A percentile compares a stretch with the other conserved stretches of the same genome.
Evolutionary conservation across 2,797 vertebrate genomes (phyloP).

Genomic region (Gymnopithys bicolor): DNA sequence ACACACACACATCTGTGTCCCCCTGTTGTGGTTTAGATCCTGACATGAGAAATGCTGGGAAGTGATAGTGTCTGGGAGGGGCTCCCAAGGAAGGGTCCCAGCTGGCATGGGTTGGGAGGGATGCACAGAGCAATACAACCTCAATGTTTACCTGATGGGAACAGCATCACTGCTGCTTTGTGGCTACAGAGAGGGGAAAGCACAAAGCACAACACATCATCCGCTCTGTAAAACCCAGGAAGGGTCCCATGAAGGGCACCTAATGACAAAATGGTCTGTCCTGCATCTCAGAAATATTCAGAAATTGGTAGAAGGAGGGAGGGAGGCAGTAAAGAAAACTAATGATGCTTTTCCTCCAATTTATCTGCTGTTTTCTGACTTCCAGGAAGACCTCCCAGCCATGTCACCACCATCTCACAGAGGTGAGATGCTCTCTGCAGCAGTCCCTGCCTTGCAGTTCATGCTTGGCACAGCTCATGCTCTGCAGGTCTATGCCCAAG

Average conservation of each 20-base stretch:
- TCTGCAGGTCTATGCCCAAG: not conserved
- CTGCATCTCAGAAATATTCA: not conserved
- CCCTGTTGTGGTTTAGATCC: not conserved
- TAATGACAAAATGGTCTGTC: not conserved
- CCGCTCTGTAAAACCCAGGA: not conserved
- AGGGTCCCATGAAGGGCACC: not conserved
- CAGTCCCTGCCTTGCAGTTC: not conserved
- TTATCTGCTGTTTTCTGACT: not conserved
- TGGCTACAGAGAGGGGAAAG: not conserved
- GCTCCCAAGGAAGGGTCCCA: not conserved
- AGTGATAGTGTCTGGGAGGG: not conserved
- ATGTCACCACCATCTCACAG: fast-evolving
- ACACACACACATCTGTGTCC: not conserved
- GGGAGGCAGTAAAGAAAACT: not conserved
- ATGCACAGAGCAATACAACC: not conserved
- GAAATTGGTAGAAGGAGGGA: not conserved
- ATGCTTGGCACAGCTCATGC: not conserved
- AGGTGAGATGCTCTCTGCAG: not conserved
- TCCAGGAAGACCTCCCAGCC: fast-evolving
- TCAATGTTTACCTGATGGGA: not conserved
- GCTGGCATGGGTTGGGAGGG: not conserved
- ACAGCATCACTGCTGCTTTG: fast-evolving
- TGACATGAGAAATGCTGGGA: not conserved
- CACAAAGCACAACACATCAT: not conserved
- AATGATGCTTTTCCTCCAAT: not conserved